Conservation (phyloP, 2,113 vertebrate species). For the Pandion haliaetus region DNA sequence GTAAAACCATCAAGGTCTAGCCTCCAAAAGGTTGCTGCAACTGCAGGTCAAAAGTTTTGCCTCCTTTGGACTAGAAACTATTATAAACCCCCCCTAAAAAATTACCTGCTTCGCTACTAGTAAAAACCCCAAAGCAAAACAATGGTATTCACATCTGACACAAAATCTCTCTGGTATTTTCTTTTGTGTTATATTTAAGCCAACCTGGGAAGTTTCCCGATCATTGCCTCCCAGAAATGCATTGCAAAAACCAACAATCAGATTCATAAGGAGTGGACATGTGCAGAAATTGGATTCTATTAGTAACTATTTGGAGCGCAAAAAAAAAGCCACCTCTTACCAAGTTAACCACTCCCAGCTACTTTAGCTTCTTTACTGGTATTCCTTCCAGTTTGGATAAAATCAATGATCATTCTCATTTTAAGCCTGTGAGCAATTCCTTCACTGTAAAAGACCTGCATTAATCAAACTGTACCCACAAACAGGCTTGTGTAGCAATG, state of each 20-base stretch:
- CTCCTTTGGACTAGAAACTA: neutral
- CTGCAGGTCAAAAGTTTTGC: neutral
- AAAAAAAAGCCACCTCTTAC: neutral
- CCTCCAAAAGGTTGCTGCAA: neutral
- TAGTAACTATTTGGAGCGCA: neutral
- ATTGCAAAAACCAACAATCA: neutral
- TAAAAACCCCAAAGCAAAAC: neutral
- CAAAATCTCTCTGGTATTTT: neutral
- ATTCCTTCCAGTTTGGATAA: neutral
- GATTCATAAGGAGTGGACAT: neutral
- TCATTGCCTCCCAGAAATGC: neutral
- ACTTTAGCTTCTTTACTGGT: neutral
- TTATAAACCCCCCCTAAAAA: neutral
- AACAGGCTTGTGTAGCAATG: slow-evolving; percentile 10
- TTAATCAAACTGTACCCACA: slow-evolving; percentile 3
- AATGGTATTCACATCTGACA: neutral
- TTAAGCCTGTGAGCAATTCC: neutral
- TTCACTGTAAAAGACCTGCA: slow-evolving; percentile 23
- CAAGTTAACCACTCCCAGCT: neutral
- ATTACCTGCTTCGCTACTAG: neutral
- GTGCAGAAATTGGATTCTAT: neutral
- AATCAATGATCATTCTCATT: neutral
- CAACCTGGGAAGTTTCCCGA: neutral
- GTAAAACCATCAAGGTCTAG: neutral
- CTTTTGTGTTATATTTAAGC: neutral